These are phyloP conservation scores for Eurytoma californica DNA, from an alignment of 2,888 invertebrate genomes.

Conservation along the genomic window DNA sequence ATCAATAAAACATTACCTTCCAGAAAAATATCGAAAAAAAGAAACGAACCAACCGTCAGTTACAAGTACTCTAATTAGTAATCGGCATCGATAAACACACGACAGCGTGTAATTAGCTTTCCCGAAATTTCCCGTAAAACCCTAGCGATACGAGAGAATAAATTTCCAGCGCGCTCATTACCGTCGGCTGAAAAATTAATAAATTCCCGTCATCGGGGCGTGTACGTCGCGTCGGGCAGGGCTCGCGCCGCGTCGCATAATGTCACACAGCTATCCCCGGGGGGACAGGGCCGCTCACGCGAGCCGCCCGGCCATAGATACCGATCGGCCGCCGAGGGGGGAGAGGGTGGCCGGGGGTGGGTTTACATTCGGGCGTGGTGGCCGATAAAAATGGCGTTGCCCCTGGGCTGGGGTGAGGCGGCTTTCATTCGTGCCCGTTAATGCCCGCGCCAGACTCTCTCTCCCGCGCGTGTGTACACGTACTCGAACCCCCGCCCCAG, in stretches of 20 bases:
- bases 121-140: neutral
- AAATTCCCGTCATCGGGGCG: constrained; percentile 17
- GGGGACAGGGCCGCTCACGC: neutral
- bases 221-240: neutral
- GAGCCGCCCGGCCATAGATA: neutral
- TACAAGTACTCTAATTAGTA: too few species aligned
- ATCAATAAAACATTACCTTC: too few species aligned
- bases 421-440: constrained; percentile 65
- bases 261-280: constrained; percentile 33
- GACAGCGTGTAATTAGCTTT: neutral
- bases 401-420: constrained; percentile 62
- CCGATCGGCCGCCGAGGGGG: too few species aligned
- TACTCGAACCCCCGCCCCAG: neutral
- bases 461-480: constrained; percentile 1
- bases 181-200: constrained; percentile 24
- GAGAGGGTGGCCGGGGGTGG: constrained; percentile 56
- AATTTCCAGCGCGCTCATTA: neutral
- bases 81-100: too few species aligned
- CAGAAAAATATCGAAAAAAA: too few species aligned
- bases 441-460: constrained; percentile 57
- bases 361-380: constrained; percentile 70
- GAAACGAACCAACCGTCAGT: too few species aligned
- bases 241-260: constrained; percentile 14
- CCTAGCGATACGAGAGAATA: neutral
- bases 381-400: constrained; percentile 72